Evolutionary conservation across 2,113 vertebrate genomes (phyloP), one percentile per base, ranked within the genome.

Genomic region (Gambusia affinis): DNA sequence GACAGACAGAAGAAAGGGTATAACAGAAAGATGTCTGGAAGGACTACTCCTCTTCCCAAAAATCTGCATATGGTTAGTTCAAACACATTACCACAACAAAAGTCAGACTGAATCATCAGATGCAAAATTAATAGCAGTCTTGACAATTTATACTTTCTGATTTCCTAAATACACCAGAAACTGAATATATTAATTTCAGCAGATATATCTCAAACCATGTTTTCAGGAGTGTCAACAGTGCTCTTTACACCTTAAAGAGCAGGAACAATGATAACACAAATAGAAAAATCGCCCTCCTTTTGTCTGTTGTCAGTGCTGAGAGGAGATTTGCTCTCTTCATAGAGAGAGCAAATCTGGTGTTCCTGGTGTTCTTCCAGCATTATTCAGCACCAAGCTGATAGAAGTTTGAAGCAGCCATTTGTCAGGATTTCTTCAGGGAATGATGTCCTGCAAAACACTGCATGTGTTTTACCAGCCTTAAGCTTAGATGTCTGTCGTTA

Each of bases 391-490:
- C 67, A 64, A 29, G 37, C 66, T 57, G 37, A 84, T 60, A 63
- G 67, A 78, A 67, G 70, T 80, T 76, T 71, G 62, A 76, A 67
- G 64, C 67, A 67, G 72, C 65, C 67, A 68, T 89, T 81, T 86
- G 65, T 85, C 73, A 76, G 84, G 47, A 72, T 75, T 72, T 62
- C 78, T 80, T 75, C 31, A 1, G 72, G 72, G 61, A 84, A 60
- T n/a, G 35, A 8, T 71, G 54, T 80, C 70, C 73, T 72, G 64
- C 76, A 61, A 75, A 85, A 78, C 65, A 30, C 73, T 72, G 82
- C n/a, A 65, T 85, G 70, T 64, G 60, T 81, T 80, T 83, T 42
- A 72, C 72, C 71, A 15, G 61, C 27, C 47, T 82, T 64, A 81
- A 85, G 60, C 76, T 28, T 33, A 72, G 74, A 63, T 62, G 66